Base-by-base conservation (phyloP, 2,888 invertebrate species). In the Arctia plantaginis region DNA sequence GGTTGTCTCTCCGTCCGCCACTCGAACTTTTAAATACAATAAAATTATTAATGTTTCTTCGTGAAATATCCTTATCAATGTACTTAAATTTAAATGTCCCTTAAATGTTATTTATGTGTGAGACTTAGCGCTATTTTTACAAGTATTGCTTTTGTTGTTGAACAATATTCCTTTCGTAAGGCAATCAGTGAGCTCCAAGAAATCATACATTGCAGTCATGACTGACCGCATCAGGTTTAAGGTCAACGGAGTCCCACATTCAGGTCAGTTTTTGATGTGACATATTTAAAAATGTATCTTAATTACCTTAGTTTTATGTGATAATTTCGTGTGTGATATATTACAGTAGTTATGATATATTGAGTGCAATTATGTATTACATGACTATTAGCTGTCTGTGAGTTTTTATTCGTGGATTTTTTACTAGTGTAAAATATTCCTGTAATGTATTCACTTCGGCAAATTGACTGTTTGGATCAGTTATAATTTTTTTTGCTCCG, bases 181-280 rank as follows among this genome's bases (percentile, higher is more conserved):
- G 59, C 59, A 62, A 62, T 27, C 59, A 62, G 59, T 62, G 59
- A 62, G 59, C 59, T 27, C 30, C 18, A 62, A 30, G 59, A 62
- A 15, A 62, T 30, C 59, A 30, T 62, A 62, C 59, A 15, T 62
- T 30, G 69, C 78, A 77, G 78, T 59, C 83, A 85, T 85, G 85
- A 44, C 30, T 62, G 79, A 72, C 69, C 27, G n/a, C 20, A 27
- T 85, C 66, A 74, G 67, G n/a, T 80, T 86, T 39, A 86, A 69
- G 55, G 80, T 85, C 10, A 86, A 85, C 66, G 86, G 82, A 20
- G 74, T 74, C 0, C 59, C 73, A 35, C 71, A 73, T 27, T 75
- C 77, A 73, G 86, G 85, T 86, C 27, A 72, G 71, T 69, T 65
- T 4, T n/a, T 20, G n/a, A 65, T 65, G 47, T 23, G 18, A 55